A percentile compares a stretch with the other conserved stretches of the same genome.
Evolutionary conservation across 2,113 vertebrate genomes (phyloP).

Genomic region (Pangasianodon hypophthalmus): DNA sequence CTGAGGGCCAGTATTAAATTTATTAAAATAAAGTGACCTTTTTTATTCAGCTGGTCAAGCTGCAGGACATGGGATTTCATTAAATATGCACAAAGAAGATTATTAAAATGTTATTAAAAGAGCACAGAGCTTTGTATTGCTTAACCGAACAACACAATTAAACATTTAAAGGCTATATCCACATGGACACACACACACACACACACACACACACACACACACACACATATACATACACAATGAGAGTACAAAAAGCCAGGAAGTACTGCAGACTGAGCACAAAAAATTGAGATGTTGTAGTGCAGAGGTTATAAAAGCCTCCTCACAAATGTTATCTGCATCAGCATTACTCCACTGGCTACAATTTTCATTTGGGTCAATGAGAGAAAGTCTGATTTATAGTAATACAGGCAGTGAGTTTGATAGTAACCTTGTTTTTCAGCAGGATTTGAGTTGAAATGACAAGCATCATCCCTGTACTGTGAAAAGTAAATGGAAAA

Average conservation of each 20-base stretch:
- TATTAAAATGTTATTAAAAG: constrained; percentile 44
- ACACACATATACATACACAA: not conserved
- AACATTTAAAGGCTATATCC: constrained; percentile 28
- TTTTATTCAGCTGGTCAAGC: not conserved
- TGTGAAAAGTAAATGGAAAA: not conserved
- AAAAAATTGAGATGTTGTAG: constrained; percentile 22
- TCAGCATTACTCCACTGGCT: constrained; percentile 37
- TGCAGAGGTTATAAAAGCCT: constrained; percentile 45
- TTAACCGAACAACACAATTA: constrained; percentile 44
- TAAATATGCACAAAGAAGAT: constrained; percentile 28
- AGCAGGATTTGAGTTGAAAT: constrained; percentile 9
- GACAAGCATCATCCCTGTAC: not conserved
- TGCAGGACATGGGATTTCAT: constrained; percentile 25
- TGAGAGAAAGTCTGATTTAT: constrained; percentile 30
- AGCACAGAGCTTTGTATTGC: constrained; percentile 24
- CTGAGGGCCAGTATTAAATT: not conserved
- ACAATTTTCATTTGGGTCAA: constrained; percentile 40
- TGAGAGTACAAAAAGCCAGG: not conserved
- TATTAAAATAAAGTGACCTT: not conserved
- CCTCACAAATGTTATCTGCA: constrained; percentile 38
- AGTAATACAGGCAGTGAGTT: constrained; percentile 12
- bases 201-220: not conserved
- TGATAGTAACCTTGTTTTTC: constrained; percentile 13
- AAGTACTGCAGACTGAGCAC: constrained; percentile 17
- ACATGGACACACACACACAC: constrained; percentile 3